These are phyloP conservation scores for Polydesmus complanatus DNA, from an alignment of 2,888 invertebrate species.

Conservation along the genomic window DNA sequence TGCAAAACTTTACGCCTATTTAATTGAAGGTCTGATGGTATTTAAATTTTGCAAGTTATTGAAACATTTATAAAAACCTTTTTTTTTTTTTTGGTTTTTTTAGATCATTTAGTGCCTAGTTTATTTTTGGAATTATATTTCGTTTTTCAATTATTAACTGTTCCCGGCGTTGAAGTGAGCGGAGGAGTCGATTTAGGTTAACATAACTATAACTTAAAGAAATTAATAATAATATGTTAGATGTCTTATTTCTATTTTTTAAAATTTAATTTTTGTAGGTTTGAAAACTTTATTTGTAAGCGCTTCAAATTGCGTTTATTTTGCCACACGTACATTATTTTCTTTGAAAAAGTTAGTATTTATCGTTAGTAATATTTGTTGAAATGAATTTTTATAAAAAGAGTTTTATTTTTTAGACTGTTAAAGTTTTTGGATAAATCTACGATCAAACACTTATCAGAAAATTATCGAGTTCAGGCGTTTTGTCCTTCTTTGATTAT, in stretches of 20 bases:
- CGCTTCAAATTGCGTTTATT: slow-evolving; percentile 53
- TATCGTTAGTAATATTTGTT: not conserved
- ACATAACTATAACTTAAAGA: not conserved
- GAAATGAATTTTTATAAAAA: not conserved
- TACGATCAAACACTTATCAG: slow-evolving; percentile 50
- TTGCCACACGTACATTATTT: slow-evolving; percentile 48
- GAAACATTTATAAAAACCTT: not conserved
- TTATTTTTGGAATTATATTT: slow-evolving; percentile 54
- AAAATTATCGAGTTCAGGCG: slow-evolving; percentile 47
- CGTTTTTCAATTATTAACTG: slow-evolving; percentile 46
- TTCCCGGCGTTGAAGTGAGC: slow-evolving; percentile 25
- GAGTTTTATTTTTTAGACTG: slow-evolving; percentile 6
- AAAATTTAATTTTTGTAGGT: not conserved
- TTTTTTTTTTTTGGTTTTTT: not conserved
- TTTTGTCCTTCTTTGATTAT: slow-evolving; percentile 37
- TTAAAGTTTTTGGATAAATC: slow-evolving; percentile 47
- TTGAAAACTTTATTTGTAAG: not conserved
- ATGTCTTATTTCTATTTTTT: not conserved
- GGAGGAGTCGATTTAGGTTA: not conserved
- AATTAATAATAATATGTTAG: too few relatives aligned
- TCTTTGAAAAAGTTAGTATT: not conserved
- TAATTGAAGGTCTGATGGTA: slow-evolving; percentile 37
- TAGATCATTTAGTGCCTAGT: slow-evolving; percentile 45
- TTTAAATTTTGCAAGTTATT: not conserved
- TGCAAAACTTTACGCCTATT: slow-evolving; percentile 42